Percentiles rank a stretch among this genome's conserved stretches.
Conservation (phyloP, 2,888 invertebrate species). For the Nemoura dubitans region DNA sequence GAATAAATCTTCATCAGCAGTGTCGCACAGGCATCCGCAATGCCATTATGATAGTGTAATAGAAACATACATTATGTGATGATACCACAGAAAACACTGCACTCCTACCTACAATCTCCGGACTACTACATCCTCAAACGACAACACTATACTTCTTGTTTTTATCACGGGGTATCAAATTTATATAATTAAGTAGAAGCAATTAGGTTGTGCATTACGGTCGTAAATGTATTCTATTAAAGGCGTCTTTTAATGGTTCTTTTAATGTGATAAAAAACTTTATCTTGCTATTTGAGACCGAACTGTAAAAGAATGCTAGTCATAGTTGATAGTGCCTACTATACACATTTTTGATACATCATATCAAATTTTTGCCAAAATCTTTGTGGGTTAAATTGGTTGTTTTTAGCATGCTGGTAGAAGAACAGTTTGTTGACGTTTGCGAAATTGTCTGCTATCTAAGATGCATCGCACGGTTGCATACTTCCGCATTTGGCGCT, state of each 20-base stretch:
- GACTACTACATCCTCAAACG: neutral
- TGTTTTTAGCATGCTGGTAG: neutral
- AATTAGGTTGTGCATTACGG: neutral
- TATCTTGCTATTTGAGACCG: neutral
- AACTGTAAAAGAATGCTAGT: neutral
- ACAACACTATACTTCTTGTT: neutral
- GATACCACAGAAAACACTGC: neutral
- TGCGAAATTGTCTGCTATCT: neutral
- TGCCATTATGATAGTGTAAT: neutral
- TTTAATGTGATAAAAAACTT: slow-evolving; percentile 4
- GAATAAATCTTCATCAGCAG: neutral
- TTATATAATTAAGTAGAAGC: neutral
- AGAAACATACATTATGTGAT: neutral
- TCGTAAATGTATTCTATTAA: neutral
- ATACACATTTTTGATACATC: neutral
- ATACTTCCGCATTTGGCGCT: neutral
- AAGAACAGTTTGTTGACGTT: neutral
- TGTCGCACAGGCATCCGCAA: neutral
- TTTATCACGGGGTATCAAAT: neutral
- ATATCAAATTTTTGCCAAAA: neutral
- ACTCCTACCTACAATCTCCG: neutral
- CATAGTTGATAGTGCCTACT: too few relatives aligned
- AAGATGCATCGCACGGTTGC: neutral
- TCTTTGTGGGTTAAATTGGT: neutral
- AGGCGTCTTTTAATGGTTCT: slow-evolving; percentile 7